Percentiles rank a stretch among this genome's conserved stretches.
phyloP scores from a whole-genome alignment of 1,140 invertebrate genomes.

The Pogonognathellus flavescens region DNA sequence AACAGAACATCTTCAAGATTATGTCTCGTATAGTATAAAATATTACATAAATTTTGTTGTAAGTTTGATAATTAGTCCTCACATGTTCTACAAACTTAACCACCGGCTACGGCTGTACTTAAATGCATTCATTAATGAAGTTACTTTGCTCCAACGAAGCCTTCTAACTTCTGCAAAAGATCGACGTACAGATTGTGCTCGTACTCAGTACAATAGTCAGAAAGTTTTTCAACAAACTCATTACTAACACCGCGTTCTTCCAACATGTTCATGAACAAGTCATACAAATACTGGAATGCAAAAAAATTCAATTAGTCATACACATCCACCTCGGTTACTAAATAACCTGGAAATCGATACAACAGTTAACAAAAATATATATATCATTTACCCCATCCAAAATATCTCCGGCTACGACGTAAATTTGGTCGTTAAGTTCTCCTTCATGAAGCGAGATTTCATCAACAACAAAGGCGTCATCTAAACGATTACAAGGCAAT shows the following conservation, averaged over 20 bases:
- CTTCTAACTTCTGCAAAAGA: constrained; percentile 86
- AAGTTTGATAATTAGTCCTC: background rate
- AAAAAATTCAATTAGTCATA: constrained; percentile 19
- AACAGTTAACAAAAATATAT: constrained; percentile 69
- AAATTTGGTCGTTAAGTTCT: constrained; percentile 85
- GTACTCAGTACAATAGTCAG: constrained; percentile 87
- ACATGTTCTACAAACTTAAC: background rate
- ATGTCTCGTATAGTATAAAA: no score
- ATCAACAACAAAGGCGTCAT: constrained; percentile 83
- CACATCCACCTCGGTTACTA: no score
- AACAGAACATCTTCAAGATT: no score
- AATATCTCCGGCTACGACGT: constrained; percentile 89
- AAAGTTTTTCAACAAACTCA: constrained; percentile 89
- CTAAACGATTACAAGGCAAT: constrained; percentile 52
- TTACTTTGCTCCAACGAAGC: constrained; percentile 75
- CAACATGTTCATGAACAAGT: constrained; percentile 91
- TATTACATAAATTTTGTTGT: no score
- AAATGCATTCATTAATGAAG: background rate
- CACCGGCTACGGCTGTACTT: background rate
- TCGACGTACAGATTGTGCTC: constrained; percentile 91
- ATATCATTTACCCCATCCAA: constrained; percentile 81
- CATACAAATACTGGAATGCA: constrained; percentile 87
- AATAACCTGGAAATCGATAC: background rate
- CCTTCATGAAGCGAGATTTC: constrained; percentile 87
- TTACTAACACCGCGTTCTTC: constrained; percentile 94